phyloP scores from a whole-genome alignment of 2,113 vertebrate genomes.

The Semicossyphus pulcher region DNA sequence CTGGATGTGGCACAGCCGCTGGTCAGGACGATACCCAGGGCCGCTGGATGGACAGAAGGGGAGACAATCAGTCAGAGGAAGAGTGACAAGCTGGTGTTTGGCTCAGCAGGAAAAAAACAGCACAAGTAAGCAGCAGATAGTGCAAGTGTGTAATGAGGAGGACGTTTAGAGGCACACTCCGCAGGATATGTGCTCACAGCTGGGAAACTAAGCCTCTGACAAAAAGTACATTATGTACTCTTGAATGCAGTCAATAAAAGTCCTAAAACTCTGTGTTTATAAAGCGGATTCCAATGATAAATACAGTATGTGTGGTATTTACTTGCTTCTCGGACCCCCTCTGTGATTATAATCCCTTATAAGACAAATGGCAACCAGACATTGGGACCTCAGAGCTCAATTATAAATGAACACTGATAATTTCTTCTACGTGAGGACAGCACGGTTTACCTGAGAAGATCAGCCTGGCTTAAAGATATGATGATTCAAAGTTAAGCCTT shows the following conservation, averaged over 20 bases:
- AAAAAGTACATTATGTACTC: slow-evolving; percentile 4
- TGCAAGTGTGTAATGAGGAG: slow-evolving; percentile 71
- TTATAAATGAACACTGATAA: neutral
- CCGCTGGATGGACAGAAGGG: slow-evolving; percentile 79
- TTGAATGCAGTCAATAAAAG: neutral
- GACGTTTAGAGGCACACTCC: slow-evolving; percentile 45
- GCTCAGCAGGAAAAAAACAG: slow-evolving; percentile 74
- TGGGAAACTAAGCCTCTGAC: slow-evolving; percentile 26
- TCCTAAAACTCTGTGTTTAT: too few relatives aligned
- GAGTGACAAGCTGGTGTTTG: slow-evolving; percentile 63
- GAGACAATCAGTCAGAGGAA: slow-evolving; percentile 42
- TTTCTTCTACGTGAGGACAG: neutral
- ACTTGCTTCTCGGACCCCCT: neutral
- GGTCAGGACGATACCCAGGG: slow-evolving; percentile 89
- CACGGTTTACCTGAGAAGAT: neutral
- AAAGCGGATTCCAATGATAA: too few relatives aligned
- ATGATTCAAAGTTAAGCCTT: neutral
- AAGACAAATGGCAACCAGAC: slow-evolving; percentile 1
- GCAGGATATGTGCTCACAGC: slow-evolving; percentile 14
- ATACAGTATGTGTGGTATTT: too few relatives aligned
- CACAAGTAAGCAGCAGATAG: slow-evolving; percentile 69
- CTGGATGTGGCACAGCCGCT: slow-evolving; percentile 93
- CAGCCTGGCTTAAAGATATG: neutral
- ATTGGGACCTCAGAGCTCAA: neutral
- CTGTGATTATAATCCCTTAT: neutral